Conservation (phyloP, 2,888 invertebrate genomes). For the Tenthredo mesomela region DNA sequence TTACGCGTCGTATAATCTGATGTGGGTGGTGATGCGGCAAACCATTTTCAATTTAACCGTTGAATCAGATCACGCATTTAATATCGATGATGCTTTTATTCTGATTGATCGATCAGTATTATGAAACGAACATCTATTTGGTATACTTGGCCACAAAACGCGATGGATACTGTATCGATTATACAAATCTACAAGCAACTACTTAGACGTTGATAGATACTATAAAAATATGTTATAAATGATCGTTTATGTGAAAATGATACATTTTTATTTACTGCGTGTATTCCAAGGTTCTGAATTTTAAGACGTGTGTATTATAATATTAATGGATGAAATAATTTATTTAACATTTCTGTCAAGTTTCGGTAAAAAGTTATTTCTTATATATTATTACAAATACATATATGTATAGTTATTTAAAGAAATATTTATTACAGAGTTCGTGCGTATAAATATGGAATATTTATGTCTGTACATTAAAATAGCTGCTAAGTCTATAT, state of each 20-base stretch:
- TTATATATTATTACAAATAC: constrained; percentile 4
- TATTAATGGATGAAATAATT: constrained; percentile 45
- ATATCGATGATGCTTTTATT: constrained; percentile 12
- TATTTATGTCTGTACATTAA: constrained; percentile 28
- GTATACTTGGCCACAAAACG: background rate
- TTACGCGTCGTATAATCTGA: constrained; percentile 11
- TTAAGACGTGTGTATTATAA: background rate
- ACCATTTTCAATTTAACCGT: constrained; percentile 19
- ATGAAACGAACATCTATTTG: background rate
- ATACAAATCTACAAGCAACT: background rate
- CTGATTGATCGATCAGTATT: constrained; percentile 16
- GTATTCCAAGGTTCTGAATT: background rate
- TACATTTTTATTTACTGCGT: background rate
- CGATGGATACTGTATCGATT: background rate
- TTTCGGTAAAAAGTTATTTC: constrained; percentile 55
- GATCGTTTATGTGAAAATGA: background rate
- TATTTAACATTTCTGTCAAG: constrained; percentile 54
- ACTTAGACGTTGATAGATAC: background rate
- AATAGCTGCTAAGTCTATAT: background rate
- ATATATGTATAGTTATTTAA: background rate
- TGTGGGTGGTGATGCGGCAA: background rate
- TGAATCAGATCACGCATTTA: background rate
- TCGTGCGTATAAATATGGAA: constrained; percentile 34
- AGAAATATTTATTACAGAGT: background rate
- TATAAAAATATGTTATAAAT: constrained; percentile 3